Evolutionary conservation across 2,888 invertebrate species (phyloP).

Genomic region (Polydesmus complanatus): DNA sequence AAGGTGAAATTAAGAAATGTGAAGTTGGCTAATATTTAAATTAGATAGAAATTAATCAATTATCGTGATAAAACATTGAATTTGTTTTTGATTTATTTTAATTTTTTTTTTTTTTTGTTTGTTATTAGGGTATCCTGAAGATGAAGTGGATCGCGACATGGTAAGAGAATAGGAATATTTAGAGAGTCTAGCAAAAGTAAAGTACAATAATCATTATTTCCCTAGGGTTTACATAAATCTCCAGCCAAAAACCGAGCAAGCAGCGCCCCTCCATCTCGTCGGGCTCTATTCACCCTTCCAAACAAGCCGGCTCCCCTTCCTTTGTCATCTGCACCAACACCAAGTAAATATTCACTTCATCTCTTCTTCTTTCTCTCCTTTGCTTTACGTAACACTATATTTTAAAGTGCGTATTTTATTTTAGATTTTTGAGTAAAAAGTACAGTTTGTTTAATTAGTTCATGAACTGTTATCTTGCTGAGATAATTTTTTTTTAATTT

Average conservation of each 20-base stretch:
- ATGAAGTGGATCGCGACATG: conserved; percentile 29
- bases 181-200: conserved; percentile 25
- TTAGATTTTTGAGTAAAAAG: background rate
- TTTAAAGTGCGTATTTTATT: background rate
- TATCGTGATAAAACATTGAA: too few relatives aligned
- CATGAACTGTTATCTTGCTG: too few relatives aligned
- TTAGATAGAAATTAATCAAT: too few relatives aligned
- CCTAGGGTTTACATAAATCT: background rate
- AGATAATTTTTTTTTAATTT: too few relatives aligned
- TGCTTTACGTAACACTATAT: background rate
- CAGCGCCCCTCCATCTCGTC: conserved; percentile 24
- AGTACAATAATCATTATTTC: background rate
- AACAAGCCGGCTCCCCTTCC: background rate
- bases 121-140: background rate
- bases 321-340: background rate
- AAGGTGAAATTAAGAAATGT: too few relatives aligned
- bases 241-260: conserved; percentile 19
- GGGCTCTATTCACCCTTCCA: conserved; percentile 14
- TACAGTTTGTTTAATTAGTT: too few relatives aligned
- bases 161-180: too few relatives aligned
- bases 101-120: too few relatives aligned
- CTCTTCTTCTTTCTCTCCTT: background rate
- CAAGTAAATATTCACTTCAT: conserved; percentile 3
- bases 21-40: too few relatives aligned
- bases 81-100: too few relatives aligned